Evolutionary conservation across 2,888 invertebrate species (phyloP).

Genomic region (Metellina segmentata): DNA sequence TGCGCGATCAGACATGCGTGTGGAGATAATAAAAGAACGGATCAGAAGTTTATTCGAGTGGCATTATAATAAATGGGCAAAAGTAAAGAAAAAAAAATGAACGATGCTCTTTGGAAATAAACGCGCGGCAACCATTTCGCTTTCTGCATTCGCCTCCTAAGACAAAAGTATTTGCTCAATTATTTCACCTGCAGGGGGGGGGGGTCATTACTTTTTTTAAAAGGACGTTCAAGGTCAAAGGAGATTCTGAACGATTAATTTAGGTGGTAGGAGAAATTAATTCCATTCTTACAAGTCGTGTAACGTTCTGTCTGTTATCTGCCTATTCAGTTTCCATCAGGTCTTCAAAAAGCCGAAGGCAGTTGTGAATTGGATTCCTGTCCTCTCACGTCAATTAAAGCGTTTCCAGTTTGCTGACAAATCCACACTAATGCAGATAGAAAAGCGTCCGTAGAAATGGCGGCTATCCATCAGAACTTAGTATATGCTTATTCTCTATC

Average conservation of each 20-base stretch:
- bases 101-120: constrained; percentile 8
- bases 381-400: too few species aligned
- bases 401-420: too few species aligned
- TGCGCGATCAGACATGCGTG: constrained; percentile 38
- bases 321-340: too few species aligned
- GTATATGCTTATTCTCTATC: too few species aligned
- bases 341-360: too few species aligned
- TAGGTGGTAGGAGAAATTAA: neutral
- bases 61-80: neutral
- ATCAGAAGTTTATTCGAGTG: constrained; percentile 22
- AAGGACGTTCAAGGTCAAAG: neutral
- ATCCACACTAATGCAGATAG: too few species aligned
- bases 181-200: neutral
- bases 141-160: neutral
- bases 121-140: constrained; percentile 9
- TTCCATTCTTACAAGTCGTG: too few species aligned
- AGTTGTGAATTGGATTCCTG: too few species aligned
- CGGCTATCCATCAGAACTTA: too few species aligned
- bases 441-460: too few species aligned
- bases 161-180: constrained; percentile 22
- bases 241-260: constrained; percentile 12
- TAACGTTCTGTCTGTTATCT: too few species aligned
- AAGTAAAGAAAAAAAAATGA: neutral
- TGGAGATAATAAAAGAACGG: constrained; percentile 22
- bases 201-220: neutral